Evolutionary conservation across 2,113 vertebrate species (phyloP), one percentile per base, ranked within the genome.

Genomic region (Lamprologus callipterus): DNA sequence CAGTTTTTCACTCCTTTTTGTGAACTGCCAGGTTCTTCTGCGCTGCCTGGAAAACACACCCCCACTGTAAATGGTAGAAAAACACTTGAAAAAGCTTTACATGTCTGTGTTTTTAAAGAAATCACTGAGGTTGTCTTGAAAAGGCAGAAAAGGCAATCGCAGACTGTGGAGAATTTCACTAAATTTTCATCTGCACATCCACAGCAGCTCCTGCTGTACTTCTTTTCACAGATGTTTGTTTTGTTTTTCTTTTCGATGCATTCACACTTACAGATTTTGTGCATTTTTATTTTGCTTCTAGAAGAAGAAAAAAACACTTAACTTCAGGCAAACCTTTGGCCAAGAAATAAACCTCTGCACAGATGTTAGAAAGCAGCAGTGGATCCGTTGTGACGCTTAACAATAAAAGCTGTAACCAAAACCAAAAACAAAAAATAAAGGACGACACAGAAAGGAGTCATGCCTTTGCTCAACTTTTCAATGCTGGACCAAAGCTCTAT

Each of bases 401-500:
- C 70, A 79, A 79, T 96, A 96, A 98, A 68, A 98, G 97, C 98
- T 99, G 96, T 97, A 97, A 99, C 98, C 98, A 98, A 99, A 99
- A 98, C 96, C 80, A 85, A 82, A 93, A 90, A 54, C 57, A 28
- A 7, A 42, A 70, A 87, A 95, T 42, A 82, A 60, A 88, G 87
- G 79, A 91, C 95, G 94, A 92, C 88, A 96, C 97, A 97, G 89
- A 92, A 92, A 86, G 68, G 79, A 92, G 91, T 92, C 91, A 81
- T 97, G 97, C 97, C 97, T 98, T 98, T 96, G 95, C 97, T 98
- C 96, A 93, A 97, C 97, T 97, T 89, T 96, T 97, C 96, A 97
- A 97, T 94, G 98, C 98, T 98, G 98, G 98, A 99, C 98, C 98
- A 99, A 99, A 99, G 98, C 97, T 98, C 98, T 98, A 97, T 97